phyloP scores from a whole-genome alignment of 2,113 vertebrate genomes.

The Ginglymostoma cirratum region DNA sequence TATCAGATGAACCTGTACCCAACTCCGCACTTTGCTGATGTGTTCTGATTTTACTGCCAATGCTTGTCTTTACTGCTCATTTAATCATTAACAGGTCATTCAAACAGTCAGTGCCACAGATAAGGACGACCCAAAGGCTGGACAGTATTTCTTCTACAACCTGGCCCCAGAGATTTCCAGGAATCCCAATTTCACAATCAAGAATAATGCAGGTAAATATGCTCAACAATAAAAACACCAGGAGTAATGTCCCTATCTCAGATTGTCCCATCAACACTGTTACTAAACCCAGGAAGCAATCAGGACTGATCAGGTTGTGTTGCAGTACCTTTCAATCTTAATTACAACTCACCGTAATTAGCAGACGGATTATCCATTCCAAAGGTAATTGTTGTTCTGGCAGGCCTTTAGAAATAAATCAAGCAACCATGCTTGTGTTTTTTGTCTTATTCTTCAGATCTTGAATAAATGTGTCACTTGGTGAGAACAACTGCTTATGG shows the following conservation, averaged over 20 bases:
- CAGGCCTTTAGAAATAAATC: background rate
- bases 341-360: conserved; percentile 12
- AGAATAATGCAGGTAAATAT: conserved; percentile 82
- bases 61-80: conserved; percentile 37
- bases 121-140: conserved; percentile 88
- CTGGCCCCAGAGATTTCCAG: conserved; percentile 86
- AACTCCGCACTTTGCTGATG: background rate
- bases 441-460: background rate
- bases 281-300: background rate
- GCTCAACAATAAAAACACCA: background rate
- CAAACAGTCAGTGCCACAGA: conserved; percentile 89
- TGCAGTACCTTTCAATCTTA: background rate
- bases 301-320: background rate
- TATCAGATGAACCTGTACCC: background rate
- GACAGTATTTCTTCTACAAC: conserved; percentile 89
- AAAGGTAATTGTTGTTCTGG: conserved; percentile 1
- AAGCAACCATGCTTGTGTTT: background rate
- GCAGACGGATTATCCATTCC: background rate
- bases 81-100: conserved; percentile 74
- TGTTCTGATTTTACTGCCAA: background rate
- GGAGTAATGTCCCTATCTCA: background rate
- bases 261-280: background rate
- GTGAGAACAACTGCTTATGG: background rate
- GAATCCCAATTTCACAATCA: conserved; percentile 97
- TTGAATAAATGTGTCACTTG: background rate